Conservation (phyloP, 2,888 invertebrate genomes). For the Melanophora roralis region DNA sequence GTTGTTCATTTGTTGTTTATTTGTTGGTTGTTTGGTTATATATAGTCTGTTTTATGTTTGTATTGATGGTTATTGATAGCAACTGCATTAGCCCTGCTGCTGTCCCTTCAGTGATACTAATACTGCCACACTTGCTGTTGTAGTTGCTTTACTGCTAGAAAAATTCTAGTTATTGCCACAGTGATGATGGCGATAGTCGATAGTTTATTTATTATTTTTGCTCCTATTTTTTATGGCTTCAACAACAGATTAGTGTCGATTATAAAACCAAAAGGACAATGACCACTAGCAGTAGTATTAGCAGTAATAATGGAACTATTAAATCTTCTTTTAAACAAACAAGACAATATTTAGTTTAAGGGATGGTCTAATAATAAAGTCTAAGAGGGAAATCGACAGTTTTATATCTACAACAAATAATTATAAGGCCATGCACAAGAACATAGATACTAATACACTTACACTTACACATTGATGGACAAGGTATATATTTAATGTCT, state of each 20-base stretch:
- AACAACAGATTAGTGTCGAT: constrained; percentile 60
- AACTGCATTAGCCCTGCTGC: constrained; percentile 4
- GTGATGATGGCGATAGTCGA: neutral
- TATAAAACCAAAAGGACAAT: constrained; percentile 59
- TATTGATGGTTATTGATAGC: constrained; percentile 62
- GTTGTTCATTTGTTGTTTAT: constrained; percentile 39
- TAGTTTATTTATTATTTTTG: neutral
- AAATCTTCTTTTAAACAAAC: constrained; percentile 58
- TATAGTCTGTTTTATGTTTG: constrained; percentile 49
- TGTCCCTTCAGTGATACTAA: neutral
- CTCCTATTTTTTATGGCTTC: constrained; percentile 11
- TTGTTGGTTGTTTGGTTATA: constrained; percentile 41
- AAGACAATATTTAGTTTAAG: constrained; percentile 55
- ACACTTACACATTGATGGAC: neutral
- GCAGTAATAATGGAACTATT: constrained; percentile 59
- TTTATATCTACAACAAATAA: constrained; percentile 22
- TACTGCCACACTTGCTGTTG: neutral
- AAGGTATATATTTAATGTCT: neutral
- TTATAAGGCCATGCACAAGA: neutral
- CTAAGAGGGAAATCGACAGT: neutral
- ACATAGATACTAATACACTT: too few species aligned
- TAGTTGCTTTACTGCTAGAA: neutral
- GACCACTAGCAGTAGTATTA: constrained; percentile 49
- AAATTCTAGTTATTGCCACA: constrained; percentile 11
- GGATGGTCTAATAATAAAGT: constrained; percentile 15